phyloP scores from a whole-genome alignment of 1,140 invertebrate genomes.

The Lepidurus packardi region DNA sequence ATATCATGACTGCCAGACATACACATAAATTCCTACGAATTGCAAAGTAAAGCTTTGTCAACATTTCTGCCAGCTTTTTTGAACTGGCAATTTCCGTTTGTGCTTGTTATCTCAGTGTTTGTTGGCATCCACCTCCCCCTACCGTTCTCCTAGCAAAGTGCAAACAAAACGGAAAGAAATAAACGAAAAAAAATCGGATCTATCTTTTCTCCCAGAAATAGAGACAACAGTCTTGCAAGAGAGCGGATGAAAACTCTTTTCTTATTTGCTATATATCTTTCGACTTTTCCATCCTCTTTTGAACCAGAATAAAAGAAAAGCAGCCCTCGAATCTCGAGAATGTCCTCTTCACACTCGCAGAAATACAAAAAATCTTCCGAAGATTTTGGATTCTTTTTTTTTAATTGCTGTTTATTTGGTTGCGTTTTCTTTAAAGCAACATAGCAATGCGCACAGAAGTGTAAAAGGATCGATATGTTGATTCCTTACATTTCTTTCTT shows the following conservation, averaged over 20 bases:
- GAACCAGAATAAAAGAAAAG: no score
- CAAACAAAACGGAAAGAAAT: not conserved
- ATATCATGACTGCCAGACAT: not conserved
- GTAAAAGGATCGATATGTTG: conserved; percentile 6
- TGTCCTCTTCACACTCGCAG: no score
- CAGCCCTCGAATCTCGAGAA: no score
- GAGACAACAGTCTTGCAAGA: not conserved
- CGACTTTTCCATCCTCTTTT: not conserved
- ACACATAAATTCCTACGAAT: not conserved
- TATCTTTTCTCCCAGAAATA: not conserved
- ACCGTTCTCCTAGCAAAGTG: not conserved
- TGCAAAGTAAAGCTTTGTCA: not conserved
- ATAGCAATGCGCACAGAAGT: not conserved
- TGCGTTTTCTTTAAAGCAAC: no score
- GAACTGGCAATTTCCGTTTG: not conserved
- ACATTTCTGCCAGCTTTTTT: not conserved
- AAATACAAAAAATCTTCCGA: no score
- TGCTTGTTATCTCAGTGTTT: not conserved
- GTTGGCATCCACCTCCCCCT: not conserved
- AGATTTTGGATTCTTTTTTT: no score
- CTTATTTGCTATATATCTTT: not conserved
- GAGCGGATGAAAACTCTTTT: not conserved
- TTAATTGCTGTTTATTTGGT: no score
- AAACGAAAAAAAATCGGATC: not conserved
- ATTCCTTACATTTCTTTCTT: not conserved